phyloP scores from a whole-genome alignment of 2,888 invertebrate genomes.

The Drosophila meridionalis region DNA sequence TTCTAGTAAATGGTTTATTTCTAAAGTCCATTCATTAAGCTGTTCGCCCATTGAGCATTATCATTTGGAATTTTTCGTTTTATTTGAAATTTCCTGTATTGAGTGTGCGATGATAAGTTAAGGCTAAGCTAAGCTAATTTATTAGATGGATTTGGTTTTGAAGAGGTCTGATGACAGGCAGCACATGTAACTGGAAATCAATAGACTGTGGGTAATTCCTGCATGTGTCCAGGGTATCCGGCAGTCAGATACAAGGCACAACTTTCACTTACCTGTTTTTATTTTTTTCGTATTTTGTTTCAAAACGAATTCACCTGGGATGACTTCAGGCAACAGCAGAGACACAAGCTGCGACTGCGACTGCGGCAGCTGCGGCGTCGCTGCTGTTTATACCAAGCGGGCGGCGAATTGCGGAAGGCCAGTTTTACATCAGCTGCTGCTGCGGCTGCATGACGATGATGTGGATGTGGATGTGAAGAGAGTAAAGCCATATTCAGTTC shows the following conservation, averaged over 20 bases:
- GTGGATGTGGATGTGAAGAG: neutral
- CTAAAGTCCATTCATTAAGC: constrained; percentile 9
- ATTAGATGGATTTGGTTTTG: constrained; percentile 8
- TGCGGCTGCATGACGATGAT: neutral
- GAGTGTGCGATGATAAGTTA: constrained; percentile 29
- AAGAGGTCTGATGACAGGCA: neutral
- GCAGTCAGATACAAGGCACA: neutral
- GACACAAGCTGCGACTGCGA: constrained; percentile 67
- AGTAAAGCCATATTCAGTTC: constrained; percentile 18
- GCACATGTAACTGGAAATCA: neutral
- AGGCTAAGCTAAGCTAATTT: constrained; percentile 14
- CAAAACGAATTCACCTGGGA: constrained; percentile 43
- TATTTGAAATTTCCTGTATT: constrained; percentile 46
- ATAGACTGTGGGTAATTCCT: constrained; percentile 1
- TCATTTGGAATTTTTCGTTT: constrained; percentile 31
- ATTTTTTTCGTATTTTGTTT: neutral
- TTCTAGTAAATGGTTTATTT: neutral
- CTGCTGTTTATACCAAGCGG: constrained; percentile 58
- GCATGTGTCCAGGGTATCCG: constrained; percentile 27
- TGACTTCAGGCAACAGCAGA: constrained; percentile 64
- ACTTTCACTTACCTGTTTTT: constrained; percentile 40
- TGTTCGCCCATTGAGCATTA: constrained; percentile 8
- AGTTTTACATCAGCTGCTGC: constrained; percentile 50
- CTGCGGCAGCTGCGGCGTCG: constrained; percentile 65
- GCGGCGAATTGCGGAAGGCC: constrained; percentile 52